These are phyloP conservation scores for Drosophila eohydei DNA, from an alignment of 2,888 invertebrate species.

Conservation along the genomic window DNA sequence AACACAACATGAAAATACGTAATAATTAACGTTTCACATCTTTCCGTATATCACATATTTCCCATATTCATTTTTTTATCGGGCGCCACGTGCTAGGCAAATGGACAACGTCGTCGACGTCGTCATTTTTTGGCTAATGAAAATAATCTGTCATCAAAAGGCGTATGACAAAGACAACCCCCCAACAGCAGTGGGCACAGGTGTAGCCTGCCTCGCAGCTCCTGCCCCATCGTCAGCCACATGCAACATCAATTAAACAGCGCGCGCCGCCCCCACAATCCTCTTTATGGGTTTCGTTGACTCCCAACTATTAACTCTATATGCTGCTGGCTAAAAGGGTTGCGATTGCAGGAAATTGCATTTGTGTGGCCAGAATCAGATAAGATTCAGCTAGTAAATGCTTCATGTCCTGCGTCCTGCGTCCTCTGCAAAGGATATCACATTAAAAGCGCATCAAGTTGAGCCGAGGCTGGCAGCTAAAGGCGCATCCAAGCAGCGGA, in stretches of 20 bases:
- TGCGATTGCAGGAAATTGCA: conserved; percentile 79
- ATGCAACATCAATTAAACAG: conserved; percentile 23
- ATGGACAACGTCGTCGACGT: conserved; percentile 45
- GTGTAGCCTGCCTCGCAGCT: conserved; percentile 47
- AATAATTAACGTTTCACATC: conserved; percentile 75
- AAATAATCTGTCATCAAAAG: conserved; percentile 83
- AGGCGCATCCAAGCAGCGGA: conserved; percentile 52
- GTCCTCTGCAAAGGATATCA: conserved; percentile 64
- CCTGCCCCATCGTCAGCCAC: background rate
- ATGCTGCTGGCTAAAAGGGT: conserved; percentile 61
- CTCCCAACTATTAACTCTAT: conserved; percentile 81
- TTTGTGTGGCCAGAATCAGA: conserved; percentile 75
- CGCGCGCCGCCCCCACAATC: background rate
- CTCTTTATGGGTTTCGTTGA: conserved; percentile 48
- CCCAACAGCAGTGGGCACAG: conserved; percentile 57
- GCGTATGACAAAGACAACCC: conserved; percentile 45
- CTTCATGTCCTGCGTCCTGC: conserved; percentile 10
- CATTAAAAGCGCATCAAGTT: conserved; percentile 76
- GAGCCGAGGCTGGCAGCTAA: conserved; percentile 18
- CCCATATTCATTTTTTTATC: background rate
- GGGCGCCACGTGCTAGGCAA: conserved; percentile 42
- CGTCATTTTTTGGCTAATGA: conserved; percentile 68
- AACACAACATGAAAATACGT: conserved; percentile 68
- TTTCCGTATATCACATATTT: too few species aligned
- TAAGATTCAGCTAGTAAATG: conserved; percentile 47